Percentiles rank a stretch among this genome's conserved stretches.
phyloP scores from a whole-genome alignment of 2,797 vertebrate species.

The Oryzias sinensis region DNA sequence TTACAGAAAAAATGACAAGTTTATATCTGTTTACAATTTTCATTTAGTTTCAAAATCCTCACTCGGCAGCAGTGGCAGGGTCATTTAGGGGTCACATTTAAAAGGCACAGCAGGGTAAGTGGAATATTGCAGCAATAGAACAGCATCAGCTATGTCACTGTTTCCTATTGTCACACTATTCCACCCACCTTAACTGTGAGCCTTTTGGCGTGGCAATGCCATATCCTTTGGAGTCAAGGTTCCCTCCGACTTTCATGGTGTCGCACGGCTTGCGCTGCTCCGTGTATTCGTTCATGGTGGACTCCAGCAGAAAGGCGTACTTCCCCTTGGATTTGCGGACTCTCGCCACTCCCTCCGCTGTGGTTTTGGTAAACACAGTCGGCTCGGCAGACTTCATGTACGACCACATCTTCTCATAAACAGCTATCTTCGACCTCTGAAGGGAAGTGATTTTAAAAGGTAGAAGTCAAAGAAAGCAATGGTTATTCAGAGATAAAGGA shows the following conservation, averaged over 20 bases:
- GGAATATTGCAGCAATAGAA: constrained; percentile 99
- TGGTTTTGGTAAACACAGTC: constrained; percentile 96
- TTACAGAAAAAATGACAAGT: background rate
- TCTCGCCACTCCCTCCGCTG: constrained; percentile 93
- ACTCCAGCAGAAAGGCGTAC: constrained; percentile 98
- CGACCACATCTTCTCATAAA: constrained; percentile 99
- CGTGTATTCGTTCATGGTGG: constrained; percentile 99
- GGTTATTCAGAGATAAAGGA: constrained; percentile 1
- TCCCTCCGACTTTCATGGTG: constrained; percentile 99
- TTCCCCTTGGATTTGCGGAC: constrained; percentile 99
- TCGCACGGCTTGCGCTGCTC: constrained; percentile 98
- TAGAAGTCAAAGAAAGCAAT: constrained; percentile 17
- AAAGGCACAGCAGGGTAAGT: constrained; percentile 98
- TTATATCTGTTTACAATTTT: background rate
- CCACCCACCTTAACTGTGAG: constrained; percentile 99
- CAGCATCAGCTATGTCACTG: constrained; percentile 66
- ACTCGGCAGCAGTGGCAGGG: constrained; percentile 58
- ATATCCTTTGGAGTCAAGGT: constrained; percentile 99
- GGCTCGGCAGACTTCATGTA: constrained; percentile 99
- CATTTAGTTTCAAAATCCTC: constrained; percentile 24
- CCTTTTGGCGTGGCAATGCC: constrained; percentile 98
- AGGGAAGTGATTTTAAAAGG: background rate
- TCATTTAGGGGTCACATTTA: constrained; percentile 59
- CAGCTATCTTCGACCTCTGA: constrained; percentile 99
- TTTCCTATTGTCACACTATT: constrained; percentile 96